Conservation (phyloP, 2,113 vertebrate genomes). For the Epinephelus cyanopodus region DNA sequence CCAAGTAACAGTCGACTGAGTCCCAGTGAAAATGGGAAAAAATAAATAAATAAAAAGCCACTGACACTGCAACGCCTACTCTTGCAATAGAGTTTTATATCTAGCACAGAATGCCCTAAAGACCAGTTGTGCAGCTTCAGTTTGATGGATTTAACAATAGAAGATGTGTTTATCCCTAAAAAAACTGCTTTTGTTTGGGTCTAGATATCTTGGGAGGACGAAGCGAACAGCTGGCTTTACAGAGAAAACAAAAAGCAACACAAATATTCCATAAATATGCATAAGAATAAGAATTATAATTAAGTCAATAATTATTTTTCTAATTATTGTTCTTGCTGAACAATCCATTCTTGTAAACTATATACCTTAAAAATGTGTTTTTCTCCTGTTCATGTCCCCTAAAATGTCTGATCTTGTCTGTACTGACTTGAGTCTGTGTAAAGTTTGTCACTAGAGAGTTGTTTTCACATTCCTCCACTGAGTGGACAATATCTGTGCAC, state of each 20-base stretch:
- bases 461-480: too few species aligned
- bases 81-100: conserved; percentile 16
- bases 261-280: neutral
- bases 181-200: neutral
- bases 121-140: neutral
- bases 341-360: neutral
- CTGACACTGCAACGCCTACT: neutral
- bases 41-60: neutral
- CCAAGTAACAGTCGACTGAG: neutral
- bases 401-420: too few species aligned
- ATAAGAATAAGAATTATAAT: neutral
- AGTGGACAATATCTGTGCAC: too few species aligned
- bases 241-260: neutral
- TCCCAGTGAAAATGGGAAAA: conserved; percentile 8
- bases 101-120: neutral
- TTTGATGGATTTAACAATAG: neutral
- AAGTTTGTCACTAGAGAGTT: too few species aligned
- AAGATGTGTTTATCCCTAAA: neutral
- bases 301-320: neutral
- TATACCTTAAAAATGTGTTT: too few species aligned
- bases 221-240: neutral
- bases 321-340: neutral
- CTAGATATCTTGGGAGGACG: conserved; percentile 1
- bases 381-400: too few species aligned
- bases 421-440: too few species aligned